A percentile compares a stretch with the other conserved stretches of the same genome.
phyloP scores from a whole-genome alignment of 1,140 invertebrate species.

The Aphis gossypii region DNA sequence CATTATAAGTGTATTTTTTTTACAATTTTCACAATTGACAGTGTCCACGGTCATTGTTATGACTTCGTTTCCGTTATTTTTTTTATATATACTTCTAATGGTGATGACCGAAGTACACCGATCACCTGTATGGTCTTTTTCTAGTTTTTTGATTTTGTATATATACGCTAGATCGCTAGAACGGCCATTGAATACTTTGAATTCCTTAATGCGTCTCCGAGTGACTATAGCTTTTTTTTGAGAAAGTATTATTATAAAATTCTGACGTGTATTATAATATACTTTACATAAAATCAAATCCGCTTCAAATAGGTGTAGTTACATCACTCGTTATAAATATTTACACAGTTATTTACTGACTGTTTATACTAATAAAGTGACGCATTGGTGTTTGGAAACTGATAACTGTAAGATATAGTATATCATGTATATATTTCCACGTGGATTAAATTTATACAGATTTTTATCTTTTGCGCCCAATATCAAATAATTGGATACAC shows the following conservation, averaged over 20 bases:
- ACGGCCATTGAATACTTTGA: no score
- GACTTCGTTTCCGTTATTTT: neutral
- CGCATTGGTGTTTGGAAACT: neutral
- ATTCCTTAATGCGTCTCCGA: neutral
- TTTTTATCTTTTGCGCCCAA: neutral
- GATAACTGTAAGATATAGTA: no score
- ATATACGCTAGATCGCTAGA: no score
- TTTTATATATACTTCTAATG: no score
- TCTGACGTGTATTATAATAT: neutral
- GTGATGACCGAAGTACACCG: neutral
- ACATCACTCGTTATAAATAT: neutral
- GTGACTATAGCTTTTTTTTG: neutral
- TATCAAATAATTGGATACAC: no score
- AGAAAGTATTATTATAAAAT: neutral
- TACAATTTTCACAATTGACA: no score
- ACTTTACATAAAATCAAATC: neutral
- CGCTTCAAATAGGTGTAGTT: neutral
- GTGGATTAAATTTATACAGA: neutral
- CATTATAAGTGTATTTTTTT: no score
- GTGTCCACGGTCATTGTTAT: neutral
- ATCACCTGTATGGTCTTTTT: neutral
- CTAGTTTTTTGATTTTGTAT: neutral
- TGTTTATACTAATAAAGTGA: neutral
- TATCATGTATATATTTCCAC: no score
- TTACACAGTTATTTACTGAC: neutral